Evolutionary conservation across 2,888 invertebrate species (phyloP).

Genomic region (Drosophila mimetica): DNA sequence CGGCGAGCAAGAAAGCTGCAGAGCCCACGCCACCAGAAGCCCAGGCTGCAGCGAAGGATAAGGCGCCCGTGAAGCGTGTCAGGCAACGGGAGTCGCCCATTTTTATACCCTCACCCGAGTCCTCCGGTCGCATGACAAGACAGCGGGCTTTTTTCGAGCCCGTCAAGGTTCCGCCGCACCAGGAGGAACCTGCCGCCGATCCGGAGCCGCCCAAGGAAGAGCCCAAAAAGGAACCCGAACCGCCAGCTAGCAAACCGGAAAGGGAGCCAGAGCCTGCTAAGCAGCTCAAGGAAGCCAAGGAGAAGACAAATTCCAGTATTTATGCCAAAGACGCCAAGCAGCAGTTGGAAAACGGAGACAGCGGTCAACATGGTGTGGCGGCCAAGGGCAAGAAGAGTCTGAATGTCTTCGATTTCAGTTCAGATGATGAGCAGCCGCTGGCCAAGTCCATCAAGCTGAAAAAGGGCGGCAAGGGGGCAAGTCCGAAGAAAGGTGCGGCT

Average conservation of each 20-base stretch:
- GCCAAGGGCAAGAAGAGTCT: constrained; percentile 63
- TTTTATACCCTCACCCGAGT: constrained; percentile 83
- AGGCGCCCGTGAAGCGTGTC: constrained; percentile 73
- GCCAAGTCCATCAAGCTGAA: constrained; percentile 83
- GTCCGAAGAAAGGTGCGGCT: constrained; percentile 53
- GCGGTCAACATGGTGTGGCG: constrained; percentile 25
- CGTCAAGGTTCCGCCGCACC: constrained; percentile 79
- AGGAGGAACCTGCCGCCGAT: constrained; percentile 19
- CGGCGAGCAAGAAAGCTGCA: constrained; percentile 50
- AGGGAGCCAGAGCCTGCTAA: constrained; percentile 32
- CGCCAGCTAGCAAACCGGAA: constrained; percentile 10
- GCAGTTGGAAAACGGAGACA: constrained; percentile 67
- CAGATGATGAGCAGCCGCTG: constrained; percentile 86
- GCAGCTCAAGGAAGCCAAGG: constrained; percentile 52
- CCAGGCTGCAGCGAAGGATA: constrained; percentile 43
- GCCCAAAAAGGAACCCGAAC: constrained; percentile 23
- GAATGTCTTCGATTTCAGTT: constrained; percentile 85
- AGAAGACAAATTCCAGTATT: constrained; percentile 69
- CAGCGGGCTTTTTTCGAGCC: constrained; percentile 84
- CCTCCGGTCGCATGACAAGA: constrained; percentile 83
- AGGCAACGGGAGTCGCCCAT: constrained; percentile 83
- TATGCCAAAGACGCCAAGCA: constrained; percentile 66
- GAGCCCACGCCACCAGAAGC: constrained; percentile 28
- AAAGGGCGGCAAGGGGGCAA: constrained; percentile 63
- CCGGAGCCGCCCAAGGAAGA: constrained; percentile 18